Base-by-base conservation (phyloP, 2,797 vertebrate genomes). In the Brotula barbata region DNA sequence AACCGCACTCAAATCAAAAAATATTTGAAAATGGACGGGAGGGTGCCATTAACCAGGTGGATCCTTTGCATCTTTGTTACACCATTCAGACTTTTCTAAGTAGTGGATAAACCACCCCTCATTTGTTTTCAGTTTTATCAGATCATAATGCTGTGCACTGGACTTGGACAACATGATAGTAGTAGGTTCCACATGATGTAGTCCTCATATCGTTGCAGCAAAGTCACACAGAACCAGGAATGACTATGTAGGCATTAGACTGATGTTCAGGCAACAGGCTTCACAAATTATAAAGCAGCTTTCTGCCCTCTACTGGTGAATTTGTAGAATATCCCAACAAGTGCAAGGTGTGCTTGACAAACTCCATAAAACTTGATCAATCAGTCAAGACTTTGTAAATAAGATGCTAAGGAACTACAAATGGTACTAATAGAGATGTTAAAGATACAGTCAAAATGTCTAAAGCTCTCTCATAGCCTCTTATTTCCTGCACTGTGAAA, bases 251-350 rank as follows among this genome's bases (percentile, higher is more conserved):
- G 6, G 31, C 9, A 42, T 3, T 20, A 17, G 12, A 4, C 4
- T 8, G 4, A 28, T 28, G 25, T 28, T 28, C 25, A 4, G 4
- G 4, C 25, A 4, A 4, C 8, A 41, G 13, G 15, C n/a, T 25
- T 10, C 45, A 28, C n/a, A 20, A 33, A 21, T 37, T 19, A 55
- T 51, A 37, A 41, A 25, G 31, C 45, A 25, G 19, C 15, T n/a
- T 75, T 61, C 64, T 76, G 77, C 77, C 77, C 74, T 67, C 79
- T 33, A 13, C 58, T 74, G 75, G 74, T 46, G 7, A 2, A 48
- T 15, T 21, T 17, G 31, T 15, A 44, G 31, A 72, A 56, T 20
- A 25, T 31, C 17, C 17, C n/a, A 14, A 70, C 44, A 36, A 34
- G 4, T 20, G 17, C 34, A 16, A 15, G 1, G 31, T 33, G 31